These are phyloP conservation scores for Heterotilapia buettikoferi DNA, from an alignment of 2,113 vertebrate genomes.

Conservation along the genomic window DNA sequence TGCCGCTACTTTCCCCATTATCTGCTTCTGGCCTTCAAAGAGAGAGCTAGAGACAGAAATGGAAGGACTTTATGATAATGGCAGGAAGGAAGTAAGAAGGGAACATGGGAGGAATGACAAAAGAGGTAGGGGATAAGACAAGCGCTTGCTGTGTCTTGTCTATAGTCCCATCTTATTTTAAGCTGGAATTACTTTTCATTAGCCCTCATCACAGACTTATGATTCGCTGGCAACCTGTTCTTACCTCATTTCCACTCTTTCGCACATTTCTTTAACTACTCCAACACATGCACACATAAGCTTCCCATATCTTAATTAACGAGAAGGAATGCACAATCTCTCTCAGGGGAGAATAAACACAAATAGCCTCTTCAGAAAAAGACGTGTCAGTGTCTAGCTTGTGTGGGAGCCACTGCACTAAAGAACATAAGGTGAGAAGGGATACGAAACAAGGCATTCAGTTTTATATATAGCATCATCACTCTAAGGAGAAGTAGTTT, in stretches of 20 bases:
- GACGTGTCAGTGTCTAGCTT: background rate
- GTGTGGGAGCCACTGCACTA: background rate
- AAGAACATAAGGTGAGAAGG: background rate
- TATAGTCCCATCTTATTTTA: slow-evolving; percentile 26
- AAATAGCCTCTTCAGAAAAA: background rate
- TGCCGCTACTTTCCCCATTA: slow-evolving; percentile 11
- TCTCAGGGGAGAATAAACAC: background rate
- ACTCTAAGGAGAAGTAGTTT: background rate
- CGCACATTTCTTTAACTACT: background rate
- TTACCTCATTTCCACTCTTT: background rate
- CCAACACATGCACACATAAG: background rate
- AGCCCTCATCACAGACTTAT: slow-evolving; percentile 6
- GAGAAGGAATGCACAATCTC: background rate
- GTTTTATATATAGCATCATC: background rate
- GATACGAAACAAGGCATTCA: background rate
- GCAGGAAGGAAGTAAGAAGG: background rate
- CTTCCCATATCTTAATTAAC: background rate
- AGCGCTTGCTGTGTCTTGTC: background rate
- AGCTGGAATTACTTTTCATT: slow-evolving; percentile 28
- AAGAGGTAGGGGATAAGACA: background rate
- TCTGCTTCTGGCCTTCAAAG: slow-evolving; percentile 34
- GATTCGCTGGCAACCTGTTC: background rate
- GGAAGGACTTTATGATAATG: slow-evolving; percentile 7
- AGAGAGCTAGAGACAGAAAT: background rate
- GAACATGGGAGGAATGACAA: slow-evolving; percentile 10